A percentile compares a stretch with the other conserved stretches of the same genome.
Conservation (phyloP, 2,113 vertebrate genomes). For the Vulpes ferrilata region DNA sequence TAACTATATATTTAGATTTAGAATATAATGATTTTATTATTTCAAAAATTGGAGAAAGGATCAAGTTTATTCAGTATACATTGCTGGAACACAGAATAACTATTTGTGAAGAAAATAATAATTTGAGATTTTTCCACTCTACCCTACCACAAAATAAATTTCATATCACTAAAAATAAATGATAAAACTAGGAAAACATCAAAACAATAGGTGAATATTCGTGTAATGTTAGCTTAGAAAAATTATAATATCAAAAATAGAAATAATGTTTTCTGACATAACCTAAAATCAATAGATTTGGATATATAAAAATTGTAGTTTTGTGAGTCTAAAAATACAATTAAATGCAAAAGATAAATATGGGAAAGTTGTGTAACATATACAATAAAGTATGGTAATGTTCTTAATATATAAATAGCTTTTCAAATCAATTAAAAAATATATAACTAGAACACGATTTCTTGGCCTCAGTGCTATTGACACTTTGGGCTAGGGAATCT, state of each 20-base stretch:
- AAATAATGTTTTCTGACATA: neutral
- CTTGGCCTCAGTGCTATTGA: too few relatives aligned
- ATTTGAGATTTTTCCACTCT: neutral
- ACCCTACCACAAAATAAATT: neutral
- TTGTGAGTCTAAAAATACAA: neutral
- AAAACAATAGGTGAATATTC: neutral
- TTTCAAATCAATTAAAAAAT: neutral
- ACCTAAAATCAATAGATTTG: neutral
- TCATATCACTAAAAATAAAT: neutral
- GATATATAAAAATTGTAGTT: neutral
- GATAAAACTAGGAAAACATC: neutral
- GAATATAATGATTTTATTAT: neutral
- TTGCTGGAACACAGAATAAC: neutral
- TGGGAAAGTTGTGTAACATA: neutral
- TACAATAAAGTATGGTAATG: neutral
- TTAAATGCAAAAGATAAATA: neutral
- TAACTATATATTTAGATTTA: neutral
- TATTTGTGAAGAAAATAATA: constrained; percentile 2
- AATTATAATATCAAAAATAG: neutral
- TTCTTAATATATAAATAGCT: neutral
- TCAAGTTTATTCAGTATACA: neutral
- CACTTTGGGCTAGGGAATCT: neutral
- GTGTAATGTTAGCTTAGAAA: neutral
- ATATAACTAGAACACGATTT: neutral
- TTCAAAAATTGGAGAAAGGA: neutral